These are phyloP conservation scores for Sesamia inferens DNA, from an alignment of 2,888 invertebrate species.

Conservation along the genomic window DNA sequence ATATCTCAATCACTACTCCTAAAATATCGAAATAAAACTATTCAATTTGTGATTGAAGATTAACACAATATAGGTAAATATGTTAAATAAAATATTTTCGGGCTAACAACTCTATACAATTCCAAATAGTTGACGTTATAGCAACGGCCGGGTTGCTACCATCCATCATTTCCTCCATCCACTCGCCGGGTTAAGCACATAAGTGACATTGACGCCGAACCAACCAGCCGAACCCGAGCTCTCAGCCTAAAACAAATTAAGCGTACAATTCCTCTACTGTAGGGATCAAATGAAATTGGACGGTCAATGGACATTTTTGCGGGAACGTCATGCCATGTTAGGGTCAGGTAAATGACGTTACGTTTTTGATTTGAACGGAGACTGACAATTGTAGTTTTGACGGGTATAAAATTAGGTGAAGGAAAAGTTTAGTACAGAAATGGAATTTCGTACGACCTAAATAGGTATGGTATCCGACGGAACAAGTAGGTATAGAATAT, in stretches of 20 bases:
- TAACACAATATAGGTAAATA: too few species aligned
- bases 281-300: slow-evolving; percentile 74
- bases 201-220: slow-evolving; percentile 89
- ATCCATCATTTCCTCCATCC: slow-evolving; percentile 90
- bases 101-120: slow-evolving; percentile 74
- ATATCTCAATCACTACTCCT: too few species aligned
- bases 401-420: slow-evolving; percentile 61
- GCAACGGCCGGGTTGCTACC: slow-evolving; percentile 82
- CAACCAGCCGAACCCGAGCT: slow-evolving; percentile 77
- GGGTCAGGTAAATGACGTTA: slow-evolving; percentile 84
- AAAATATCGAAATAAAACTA: not conserved
- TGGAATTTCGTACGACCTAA: slow-evolving; percentile 27
- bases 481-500: not conserved
- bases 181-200: slow-evolving; percentile 90
- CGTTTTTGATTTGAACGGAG: slow-evolving; percentile 81
- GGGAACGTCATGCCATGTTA: slow-evolving; percentile 82
- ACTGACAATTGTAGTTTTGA: slow-evolving; percentile 74
- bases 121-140: slow-evolving; percentile 75
- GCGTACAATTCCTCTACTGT: slow-evolving; percentile 61
- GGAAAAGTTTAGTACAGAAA: slow-evolving; percentile 43
- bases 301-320: slow-evolving; percentile 76
- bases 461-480: slow-evolving; percentile 30
- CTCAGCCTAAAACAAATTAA: slow-evolving; percentile 63
- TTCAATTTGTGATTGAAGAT: too few species aligned
- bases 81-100: slow-evolving; percentile 7